Evolutionary conservation across 2,113 vertebrate species (phyloP).

Genomic region (Acanthochromis polyacanthus): DNA sequence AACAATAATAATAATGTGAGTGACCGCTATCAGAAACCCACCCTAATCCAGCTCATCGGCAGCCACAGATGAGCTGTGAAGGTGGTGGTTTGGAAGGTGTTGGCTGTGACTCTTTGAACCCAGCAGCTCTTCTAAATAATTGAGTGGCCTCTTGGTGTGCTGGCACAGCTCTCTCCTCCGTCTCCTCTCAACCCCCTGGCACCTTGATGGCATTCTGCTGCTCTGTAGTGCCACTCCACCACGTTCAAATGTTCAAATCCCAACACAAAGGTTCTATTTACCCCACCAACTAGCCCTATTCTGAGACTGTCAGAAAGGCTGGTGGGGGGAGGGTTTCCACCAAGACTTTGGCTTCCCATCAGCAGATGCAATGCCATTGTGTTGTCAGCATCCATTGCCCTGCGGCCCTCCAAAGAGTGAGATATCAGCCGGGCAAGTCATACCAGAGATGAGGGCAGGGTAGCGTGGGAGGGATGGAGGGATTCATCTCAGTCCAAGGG

Average conservation of each 20-base stretch:
- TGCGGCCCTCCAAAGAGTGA: constrained; percentile 58
- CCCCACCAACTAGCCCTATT: constrained; percentile 33
- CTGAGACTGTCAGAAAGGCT: constrained; percentile 31
- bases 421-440: constrained; percentile 71
- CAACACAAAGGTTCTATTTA: constrained; percentile 37
- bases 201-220: constrained; percentile 37
- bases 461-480: constrained; percentile 23
- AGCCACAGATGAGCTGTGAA: constrained; percentile 41
- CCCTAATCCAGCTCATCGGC: no score
- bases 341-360: constrained; percentile 60
- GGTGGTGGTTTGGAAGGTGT: constrained; percentile 47
- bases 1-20: constrained; percentile 44
- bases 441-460: constrained; percentile 49
- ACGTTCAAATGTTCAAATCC: constrained; percentile 38
- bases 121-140: constrained; percentile 67
- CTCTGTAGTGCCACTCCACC: constrained; percentile 29
- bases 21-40: no score
- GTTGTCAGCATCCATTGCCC: constrained; percentile 76
- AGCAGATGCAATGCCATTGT: constrained; percentile 73
- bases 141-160: constrained; percentile 67
- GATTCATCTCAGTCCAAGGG: constrained; percentile 67
- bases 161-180: constrained; percentile 50
- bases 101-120: constrained; percentile 68
- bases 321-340: constrained; percentile 26
- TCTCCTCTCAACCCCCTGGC: constrained; percentile 40